Conservation (phyloP, 2,888 invertebrate species). For the Limulus polyphemus region DNA sequence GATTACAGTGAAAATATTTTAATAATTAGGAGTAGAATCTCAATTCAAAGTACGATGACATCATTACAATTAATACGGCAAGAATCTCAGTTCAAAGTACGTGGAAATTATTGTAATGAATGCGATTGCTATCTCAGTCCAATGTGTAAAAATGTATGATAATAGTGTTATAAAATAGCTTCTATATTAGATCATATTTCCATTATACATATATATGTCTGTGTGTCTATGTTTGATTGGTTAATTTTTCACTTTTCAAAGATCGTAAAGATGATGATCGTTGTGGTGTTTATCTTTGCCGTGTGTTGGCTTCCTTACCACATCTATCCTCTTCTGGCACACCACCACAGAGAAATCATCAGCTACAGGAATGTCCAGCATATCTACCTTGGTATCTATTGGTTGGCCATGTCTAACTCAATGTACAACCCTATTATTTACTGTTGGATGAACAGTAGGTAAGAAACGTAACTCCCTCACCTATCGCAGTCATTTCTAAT, state of each 20-base stretch:
- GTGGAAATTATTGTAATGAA: too few species aligned
- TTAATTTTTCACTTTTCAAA: slow-evolving; percentile 4
- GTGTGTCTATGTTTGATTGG: neutral
- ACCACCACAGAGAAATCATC: slow-evolving; percentile 63
- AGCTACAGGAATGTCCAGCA: slow-evolving; percentile 47
- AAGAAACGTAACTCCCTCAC: slow-evolving; percentile 31
- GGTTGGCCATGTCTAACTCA: slow-evolving; percentile 79
- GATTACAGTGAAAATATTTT: too few species aligned
- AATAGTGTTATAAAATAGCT: too few species aligned
- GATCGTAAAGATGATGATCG: slow-evolving; percentile 77
- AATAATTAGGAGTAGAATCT: too few species aligned
- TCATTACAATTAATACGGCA: too few species aligned
- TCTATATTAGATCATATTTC: too few species aligned
- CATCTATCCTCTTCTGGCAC: slow-evolving; percentile 75
- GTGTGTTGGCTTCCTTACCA: slow-evolving; percentile 95
- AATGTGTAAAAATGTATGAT: too few species aligned
- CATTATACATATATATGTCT: too few species aligned
- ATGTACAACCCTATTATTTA: slow-evolving; percentile 88
- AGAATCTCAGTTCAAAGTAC: too few species aligned
- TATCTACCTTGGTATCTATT: slow-evolving; percentile 59
- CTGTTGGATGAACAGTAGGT: slow-evolving; percentile 91
- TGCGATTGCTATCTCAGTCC: too few species aligned
- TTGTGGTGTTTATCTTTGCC: slow-evolving; percentile 84
- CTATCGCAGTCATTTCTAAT: too few species aligned
- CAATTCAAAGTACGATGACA: too few species aligned